These are phyloP conservation scores for Pantala flavescens DNA, from an alignment of 1,140 invertebrate genomes.

Conservation along the genomic window DNA sequence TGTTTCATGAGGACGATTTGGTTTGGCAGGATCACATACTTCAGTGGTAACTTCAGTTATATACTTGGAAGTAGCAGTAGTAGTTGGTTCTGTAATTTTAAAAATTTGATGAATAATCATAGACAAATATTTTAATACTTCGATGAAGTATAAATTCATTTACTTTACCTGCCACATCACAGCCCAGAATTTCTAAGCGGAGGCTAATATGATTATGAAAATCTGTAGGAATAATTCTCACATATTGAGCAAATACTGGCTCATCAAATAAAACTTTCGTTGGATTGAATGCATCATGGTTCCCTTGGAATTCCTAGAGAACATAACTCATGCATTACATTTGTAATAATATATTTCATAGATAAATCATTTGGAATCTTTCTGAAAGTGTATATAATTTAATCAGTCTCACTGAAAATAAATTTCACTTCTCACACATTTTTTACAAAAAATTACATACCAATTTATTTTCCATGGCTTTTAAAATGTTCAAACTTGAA, in stretches of 20 bases:
- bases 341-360: too few relatives aligned
- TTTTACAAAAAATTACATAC: too few relatives aligned
- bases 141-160: not conserved
- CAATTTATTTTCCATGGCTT: too few relatives aligned
- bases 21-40: slow-evolving; percentile 34
- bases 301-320: slow-evolving; percentile 31
- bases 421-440: too few relatives aligned
- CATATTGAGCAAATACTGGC: slow-evolving; percentile 29
- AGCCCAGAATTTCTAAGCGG: slow-evolving; percentile 35
- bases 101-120: not conserved
- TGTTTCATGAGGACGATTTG: slow-evolving; percentile 37
- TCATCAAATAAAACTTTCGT: slow-evolving; percentile 29
- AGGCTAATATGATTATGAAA: slow-evolving; percentile 32
- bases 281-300: slow-evolving; percentile 27
- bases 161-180: slow-evolving; percentile 22
- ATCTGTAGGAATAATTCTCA: slow-evolving; percentile 31
- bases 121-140: not conserved
- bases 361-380: too few relatives aligned
- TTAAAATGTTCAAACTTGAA: too few relatives aligned
- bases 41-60: not conserved
- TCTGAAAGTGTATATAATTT: too few relatives aligned
- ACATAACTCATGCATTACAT: not conserved
- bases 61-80: not conserved
- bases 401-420: too few relatives aligned
- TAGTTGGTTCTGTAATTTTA: too few relatives aligned